Evolutionary conservation across 2,113 vertebrate genomes (phyloP), one percentile per base, ranked within the genome.

Genomic region (Hydropotes inermis): DNA sequence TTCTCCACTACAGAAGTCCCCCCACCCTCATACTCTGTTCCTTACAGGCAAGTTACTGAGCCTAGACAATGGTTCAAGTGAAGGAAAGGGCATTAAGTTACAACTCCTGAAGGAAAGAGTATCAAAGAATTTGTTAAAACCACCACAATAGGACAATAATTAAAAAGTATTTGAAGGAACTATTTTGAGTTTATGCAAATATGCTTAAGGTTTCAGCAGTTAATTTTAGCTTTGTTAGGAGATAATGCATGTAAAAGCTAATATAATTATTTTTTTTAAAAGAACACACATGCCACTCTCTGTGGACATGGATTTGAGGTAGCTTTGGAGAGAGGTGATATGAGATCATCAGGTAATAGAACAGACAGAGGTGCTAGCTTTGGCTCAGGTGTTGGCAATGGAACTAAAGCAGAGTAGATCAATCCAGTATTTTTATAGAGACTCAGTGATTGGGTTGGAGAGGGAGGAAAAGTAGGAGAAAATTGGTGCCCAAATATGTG

Each of bases 191-290:
- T 52, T 52, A 19, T 83, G 28, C n/a, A 92, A 74, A 43, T 60
- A 52, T 88, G 10, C 52, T 70, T 96, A 52, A 74, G 81, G 76
- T 74, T 92, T 82, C 52, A 88, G n/a, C 25, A 57, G 27, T 27
- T 96, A 88, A 25, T 67, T 90, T 90, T 89, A 94, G 39, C 60
- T 86, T 90, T 90, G 81, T 86, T 96, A 50, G 27, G 19, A 19
- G 27, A 39, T 86, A 36, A 39, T 96, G 36, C 50, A 55, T 79
- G 14, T 55, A 90, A 27, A 17, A 58, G 39, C 86, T 64, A 64
- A 81, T 55, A 5, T 33, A 55, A 47, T 84, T n/a, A n/a, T 74
- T 33, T 47, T 86, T 91, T 86, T 86, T 45, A 28, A 87, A 64
- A 70, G 58, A 57, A 33, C 19, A 43, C n/a, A 92, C 27, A 58